Evolutionary conservation across 2,113 vertebrate genomes (phyloP), one percentile per base, ranked within the genome.

Genomic region (Chloroceryle aenea): DNA sequence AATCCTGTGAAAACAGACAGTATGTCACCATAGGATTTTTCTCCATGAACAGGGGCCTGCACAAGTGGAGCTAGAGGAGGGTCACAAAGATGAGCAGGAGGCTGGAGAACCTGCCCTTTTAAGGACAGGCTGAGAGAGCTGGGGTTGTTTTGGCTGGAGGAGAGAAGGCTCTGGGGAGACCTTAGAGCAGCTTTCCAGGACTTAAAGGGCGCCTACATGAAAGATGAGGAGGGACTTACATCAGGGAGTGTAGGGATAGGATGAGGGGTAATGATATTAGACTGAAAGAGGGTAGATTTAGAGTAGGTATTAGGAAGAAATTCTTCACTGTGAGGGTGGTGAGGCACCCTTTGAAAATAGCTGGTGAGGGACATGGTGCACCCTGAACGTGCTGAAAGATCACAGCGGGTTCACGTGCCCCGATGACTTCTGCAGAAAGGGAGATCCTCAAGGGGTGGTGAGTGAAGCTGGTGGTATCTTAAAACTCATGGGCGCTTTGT

Each of bases 341-440:
- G 43, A n/a, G 30, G 27, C 19, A 58, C 19, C 1, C 1, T 47
- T 47, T 2, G 2, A 47, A 88, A 88, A 42, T 32, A 21, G 13
- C 17, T 26, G 43, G 30, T n/a, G 30, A 22, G 14, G 38, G 22
- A 71, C 0, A 1, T 11, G 43, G n/a, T 53, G 19, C 30, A 34
- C 0, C 0, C 38, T 4, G 1, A 42, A 66, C 0, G 1, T 1
- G 27, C 45, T 67, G 25, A 1, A 50, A 63, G 74, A 6, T 50
- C 48, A 50, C 7, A 23, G 36, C 4, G 6, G 29, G n/a, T 52
- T 79, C 4, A 4, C 0, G 4, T 30, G 42, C 21, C 20, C 55
- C 64, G 42, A 12, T n/a, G 64, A 40, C 9, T 36, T 72, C 30
- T 10, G 6, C 2, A 4, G 47, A 53, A 23, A 67, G 20, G 34